Percentiles rank a stretch among this genome's conserved stretches.
Conservation (phyloP, 2,113 vertebrate species). For the Pongo pygmaeus region DNA sequence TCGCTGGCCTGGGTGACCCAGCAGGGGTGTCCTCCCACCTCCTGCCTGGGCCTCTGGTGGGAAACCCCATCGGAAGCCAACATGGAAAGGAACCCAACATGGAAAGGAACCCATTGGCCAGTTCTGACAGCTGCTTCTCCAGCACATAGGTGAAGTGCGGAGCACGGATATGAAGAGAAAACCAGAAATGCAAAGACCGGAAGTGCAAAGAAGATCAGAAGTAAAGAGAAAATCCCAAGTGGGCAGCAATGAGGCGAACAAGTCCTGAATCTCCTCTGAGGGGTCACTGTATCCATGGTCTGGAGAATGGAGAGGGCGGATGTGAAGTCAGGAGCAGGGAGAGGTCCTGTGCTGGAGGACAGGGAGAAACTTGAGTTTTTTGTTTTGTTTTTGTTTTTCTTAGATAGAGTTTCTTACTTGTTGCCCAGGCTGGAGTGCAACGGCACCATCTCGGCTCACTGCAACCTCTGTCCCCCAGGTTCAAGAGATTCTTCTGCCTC, state of each 20-base stretch:
- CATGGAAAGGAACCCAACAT: neutral
- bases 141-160: no score
- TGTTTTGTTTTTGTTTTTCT: no score
- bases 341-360: neutral
- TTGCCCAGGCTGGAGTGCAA: no score
- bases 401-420: no score
- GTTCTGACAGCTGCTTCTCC: neutral
- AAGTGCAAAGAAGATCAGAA: neutral
- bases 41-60: neutral
- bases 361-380: no score
- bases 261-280: neutral
- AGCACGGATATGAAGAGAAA: neutral
- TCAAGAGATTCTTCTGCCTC: no score
- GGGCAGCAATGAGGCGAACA: neutral
- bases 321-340: neutral
- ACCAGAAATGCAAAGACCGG: neutral
- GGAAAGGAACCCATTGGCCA: neutral
- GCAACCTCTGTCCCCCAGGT: no score
- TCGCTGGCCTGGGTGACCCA: neutral
- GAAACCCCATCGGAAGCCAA: neutral
- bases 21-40: neutral
- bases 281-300: no score
- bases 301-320: neutral
- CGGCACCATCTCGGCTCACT: no score
- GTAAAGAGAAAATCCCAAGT: neutral